Evolutionary conservation across 2,888 invertebrate species (phyloP).

Genomic region (Ectemnius continuus): DNA sequence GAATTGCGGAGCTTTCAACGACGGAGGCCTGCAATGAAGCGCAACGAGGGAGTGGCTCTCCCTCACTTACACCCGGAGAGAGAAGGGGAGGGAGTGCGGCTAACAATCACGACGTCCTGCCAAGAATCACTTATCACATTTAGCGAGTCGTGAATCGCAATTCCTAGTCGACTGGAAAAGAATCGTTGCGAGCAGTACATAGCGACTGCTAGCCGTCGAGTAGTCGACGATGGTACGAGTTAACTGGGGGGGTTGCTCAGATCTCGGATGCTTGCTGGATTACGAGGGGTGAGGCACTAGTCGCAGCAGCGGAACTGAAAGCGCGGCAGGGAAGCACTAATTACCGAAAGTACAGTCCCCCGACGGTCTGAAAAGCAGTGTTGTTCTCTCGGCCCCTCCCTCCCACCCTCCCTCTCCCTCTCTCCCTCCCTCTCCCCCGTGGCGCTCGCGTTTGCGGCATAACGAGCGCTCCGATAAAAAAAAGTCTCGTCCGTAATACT

Average conservation of each 20-base stretch:
- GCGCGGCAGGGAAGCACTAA: conserved; percentile 42
- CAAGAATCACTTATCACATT: conserved; percentile 68
- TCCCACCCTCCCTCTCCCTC: too few relatives aligned
- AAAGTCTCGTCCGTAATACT: conserved; percentile 15
- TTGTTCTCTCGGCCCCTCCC: conserved; percentile 28
- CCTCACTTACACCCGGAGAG: too few relatives aligned
- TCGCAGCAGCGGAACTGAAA: conserved; percentile 19
- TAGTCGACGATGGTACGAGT: not conserved
- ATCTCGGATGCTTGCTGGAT: conserved; percentile 4
- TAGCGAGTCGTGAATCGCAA: conserved; percentile 47
- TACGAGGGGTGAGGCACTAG: conserved; percentile 9
- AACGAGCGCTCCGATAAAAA: conserved; percentile 7
- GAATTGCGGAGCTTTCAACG: not conserved
- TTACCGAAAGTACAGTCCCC: conserved; percentile 52
- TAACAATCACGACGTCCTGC: conserved; percentile 60
- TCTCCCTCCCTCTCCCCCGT: too few relatives aligned
- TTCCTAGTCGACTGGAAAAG: conserved; percentile 22
- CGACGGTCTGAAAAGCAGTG: conserved; percentile 40
- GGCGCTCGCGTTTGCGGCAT: not conserved
- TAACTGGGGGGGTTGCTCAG: conserved; percentile 6
- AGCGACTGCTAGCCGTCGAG: not conserved
- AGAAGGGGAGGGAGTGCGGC: conserved; percentile 16
- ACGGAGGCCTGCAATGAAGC: not conserved
- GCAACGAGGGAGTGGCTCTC: conserved; percentile 28
- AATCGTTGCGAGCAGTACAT: conserved; percentile 21